Evolutionary conservation across 1,140 invertebrate genomes (phyloP).

Genomic region (Asbolus verrucosus): DNA sequence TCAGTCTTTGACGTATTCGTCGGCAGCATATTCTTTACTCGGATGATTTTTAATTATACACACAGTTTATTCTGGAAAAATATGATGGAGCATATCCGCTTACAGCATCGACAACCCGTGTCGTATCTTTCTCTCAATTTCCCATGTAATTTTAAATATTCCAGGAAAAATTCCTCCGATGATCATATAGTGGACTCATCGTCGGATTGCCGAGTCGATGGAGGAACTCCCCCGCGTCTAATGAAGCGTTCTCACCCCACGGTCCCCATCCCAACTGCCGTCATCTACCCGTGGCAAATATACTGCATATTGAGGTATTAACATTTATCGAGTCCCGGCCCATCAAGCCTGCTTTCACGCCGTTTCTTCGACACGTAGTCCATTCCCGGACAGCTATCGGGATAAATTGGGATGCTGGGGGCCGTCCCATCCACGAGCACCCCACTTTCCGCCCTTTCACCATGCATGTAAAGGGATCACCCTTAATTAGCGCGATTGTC

Average conservation of each 20-base stretch:
- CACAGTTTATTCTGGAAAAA: conserved; percentile 3
- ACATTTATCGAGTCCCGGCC: conserved; percentile 61
- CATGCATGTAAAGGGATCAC: conserved; percentile 2
- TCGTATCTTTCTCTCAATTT: no score
- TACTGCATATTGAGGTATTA: conserved; percentile 64
- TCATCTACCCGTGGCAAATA: conserved; percentile 60
- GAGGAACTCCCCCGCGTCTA: conserved; percentile 54
- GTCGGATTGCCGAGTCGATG: conserved; percentile 23
- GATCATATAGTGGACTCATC: background rate
- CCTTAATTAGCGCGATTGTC: conserved; percentile 23
- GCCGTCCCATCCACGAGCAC: no score
- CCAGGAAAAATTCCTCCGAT: background rate
- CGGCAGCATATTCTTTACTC: conserved; percentile 23
- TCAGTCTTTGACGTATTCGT: conserved; percentile 36
- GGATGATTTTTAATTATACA: conserved; percentile 44
- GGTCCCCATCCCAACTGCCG: conserved; percentile 52
- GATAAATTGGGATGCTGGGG: conserved; percentile 54
- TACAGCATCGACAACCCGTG: no score
- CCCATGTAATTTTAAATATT: background rate
- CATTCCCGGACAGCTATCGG: conserved; percentile 50
- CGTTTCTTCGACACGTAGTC: conserved; percentile 52
- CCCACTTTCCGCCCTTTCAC: background rate
- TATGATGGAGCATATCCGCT: conserved; percentile 28
- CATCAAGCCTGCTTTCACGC: conserved; percentile 50
- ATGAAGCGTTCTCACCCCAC: conserved; percentile 45